These are phyloP conservation scores for Manis javanica DNA, from an alignment of 2,797 vertebrate species.

Conservation along the genomic window DNA sequence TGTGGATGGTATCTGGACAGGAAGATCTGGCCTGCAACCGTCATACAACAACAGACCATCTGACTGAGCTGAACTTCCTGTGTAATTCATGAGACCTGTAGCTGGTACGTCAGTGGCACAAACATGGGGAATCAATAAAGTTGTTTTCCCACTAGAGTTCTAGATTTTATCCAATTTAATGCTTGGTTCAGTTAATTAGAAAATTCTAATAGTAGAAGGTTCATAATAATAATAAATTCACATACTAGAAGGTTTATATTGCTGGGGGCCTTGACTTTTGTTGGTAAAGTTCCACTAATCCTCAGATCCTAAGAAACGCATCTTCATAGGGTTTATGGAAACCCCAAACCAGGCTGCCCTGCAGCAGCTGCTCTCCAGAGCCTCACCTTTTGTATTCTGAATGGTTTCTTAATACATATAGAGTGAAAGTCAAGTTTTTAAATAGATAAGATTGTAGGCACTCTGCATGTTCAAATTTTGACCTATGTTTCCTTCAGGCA, in stretches of 20 bases:
- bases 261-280: constrained; percentile 32
- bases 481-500: background rate
- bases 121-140: constrained; percentile 59
- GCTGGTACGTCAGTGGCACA: background rate
- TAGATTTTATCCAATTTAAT: constrained; percentile 36
- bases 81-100: constrained; percentile 31
- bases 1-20: constrained; percentile 65
- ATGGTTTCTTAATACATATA: background rate
- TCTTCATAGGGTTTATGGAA: background rate
- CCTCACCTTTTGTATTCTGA: background rate
- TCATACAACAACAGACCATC: constrained; percentile 42
- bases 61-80: constrained; percentile 54
- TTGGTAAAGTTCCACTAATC: background rate
- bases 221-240: background rate
- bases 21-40: constrained; percentile 56
- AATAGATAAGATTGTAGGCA: constrained; percentile 19
- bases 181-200: background rate
- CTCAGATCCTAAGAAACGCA: background rate
- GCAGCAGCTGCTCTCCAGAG: background rate
- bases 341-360: background rate
- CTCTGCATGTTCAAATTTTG: background rate
- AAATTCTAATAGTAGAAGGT: background rate
- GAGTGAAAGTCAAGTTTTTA: constrained; percentile 44
- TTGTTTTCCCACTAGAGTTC: constrained; percentile 43
- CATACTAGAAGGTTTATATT: constrained; percentile 22